A percentile compares a stretch with the other conserved stretches of the same genome.
Evolutionary conservation across 2,797 vertebrate genomes (phyloP).

Genomic region (Phalloptychus januarius): DNA sequence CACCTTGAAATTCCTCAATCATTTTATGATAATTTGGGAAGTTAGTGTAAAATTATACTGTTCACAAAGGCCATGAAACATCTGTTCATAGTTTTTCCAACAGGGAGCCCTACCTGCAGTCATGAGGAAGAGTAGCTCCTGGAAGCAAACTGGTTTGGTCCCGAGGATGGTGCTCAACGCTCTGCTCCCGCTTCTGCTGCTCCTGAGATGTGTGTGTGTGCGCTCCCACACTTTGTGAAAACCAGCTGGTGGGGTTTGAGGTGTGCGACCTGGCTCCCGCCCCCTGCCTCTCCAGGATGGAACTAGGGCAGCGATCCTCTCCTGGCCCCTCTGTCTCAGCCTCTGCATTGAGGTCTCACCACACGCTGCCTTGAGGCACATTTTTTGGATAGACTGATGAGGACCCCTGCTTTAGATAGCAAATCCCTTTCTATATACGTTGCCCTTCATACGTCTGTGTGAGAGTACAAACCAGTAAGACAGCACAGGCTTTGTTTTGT

Average conservation of each 20-base stretch:
- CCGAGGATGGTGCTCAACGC: conserved; percentile 48
- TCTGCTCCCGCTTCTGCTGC: conserved; percentile 17
- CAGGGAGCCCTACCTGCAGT: conserved; percentile 61
- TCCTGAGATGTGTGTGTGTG: conserved; percentile 38
- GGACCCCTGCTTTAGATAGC: conserved; percentile 50
- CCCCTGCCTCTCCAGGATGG: conserved; percentile 58
- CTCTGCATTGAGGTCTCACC: conserved; percentile 62
- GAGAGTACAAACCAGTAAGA: conserved; percentile 41
- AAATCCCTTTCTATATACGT: conserved; percentile 60
- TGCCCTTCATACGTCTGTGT: conserved; percentile 48
- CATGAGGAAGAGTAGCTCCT: conserved; percentile 24
- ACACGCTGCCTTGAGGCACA: conserved; percentile 77
- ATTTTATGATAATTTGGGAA: neutral
- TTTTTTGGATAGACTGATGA: conserved; percentile 43
- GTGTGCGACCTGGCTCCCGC: conserved; percentile 44
- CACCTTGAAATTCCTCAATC: no score
- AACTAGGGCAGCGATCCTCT: conserved; percentile 55
- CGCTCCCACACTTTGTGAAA: conserved; percentile 35
- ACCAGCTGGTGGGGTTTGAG: conserved; percentile 53
- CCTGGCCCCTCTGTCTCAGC: conserved; percentile 69
- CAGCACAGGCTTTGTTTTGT: conserved; percentile 40
- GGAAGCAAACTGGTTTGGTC: conserved; percentile 47
- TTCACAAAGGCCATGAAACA: conserved; percentile 3
- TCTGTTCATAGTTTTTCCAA: neutral
- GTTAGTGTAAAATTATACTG: neutral